Base-by-base conservation (phyloP, 2,113 vertebrate genomes). In the Plecturocebus donacophilus region DNA sequence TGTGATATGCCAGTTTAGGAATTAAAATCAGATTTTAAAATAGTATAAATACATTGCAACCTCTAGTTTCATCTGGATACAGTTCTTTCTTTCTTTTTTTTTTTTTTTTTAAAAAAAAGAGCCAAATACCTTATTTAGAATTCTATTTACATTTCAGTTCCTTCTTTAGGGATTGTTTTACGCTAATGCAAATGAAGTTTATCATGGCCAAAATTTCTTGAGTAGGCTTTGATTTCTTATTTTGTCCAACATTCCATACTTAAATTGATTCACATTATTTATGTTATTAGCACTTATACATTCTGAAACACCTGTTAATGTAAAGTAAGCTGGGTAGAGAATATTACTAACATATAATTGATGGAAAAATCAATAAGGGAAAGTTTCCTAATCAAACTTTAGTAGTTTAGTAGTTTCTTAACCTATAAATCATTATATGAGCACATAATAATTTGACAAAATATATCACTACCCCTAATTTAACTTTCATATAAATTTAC, bases 1-100 rank as follows among this genome's bases (percentile, higher is more conserved):
- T 64, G n/a, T 91, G 32, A 47, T 35, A 68, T 75, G 68, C 84
- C 27, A 87, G 79, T 17, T 95, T n/a, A 84, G 64, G 54, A 90
- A 54, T 86, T 54, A 90, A 95, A 98, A 92, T 84, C 38, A 94
- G 17, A 85, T 87, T 88, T 94, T 83, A 79, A 96, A 58, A 66
- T 27, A 68, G 6, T 47, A 75, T 23, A 66, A 81, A 64, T 47
- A 77, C 54, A 35, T 25, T 75, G 13, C 4, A 61, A 61, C 38
- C 8, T 82, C 90, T 93, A 7, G 25, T 73, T 93, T 94, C 85
- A 83, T 70, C 42, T 32, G 10, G 4, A 56, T 80, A 94, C 6
- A 77, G 23, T 25, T 64, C 76, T n/a, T 90, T 86, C 40, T 47
- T 91, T 85, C 23, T 85, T 75, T 32, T 4, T 52, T 52, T 52